Evolutionary conservation across 2,113 vertebrate species (phyloP).

Genomic region (Cacatua alba): DNA sequence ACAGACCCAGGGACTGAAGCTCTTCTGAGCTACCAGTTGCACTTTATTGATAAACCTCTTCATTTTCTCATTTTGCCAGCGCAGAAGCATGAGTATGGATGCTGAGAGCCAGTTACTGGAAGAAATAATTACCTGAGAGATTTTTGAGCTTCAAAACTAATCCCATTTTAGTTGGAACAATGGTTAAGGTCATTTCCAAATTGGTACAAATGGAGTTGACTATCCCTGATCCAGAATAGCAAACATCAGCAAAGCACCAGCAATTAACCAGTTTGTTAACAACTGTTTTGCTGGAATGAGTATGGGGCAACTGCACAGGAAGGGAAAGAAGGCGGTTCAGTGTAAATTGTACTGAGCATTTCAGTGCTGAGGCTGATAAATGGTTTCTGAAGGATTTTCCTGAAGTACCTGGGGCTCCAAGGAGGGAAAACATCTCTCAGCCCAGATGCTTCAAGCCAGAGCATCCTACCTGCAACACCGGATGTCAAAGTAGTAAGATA

Average conservation of each 20-base stretch:
- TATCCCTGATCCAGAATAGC: background rate
- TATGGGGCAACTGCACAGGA: background rate
- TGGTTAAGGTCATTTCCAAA: background rate
- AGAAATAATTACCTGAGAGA: background rate
- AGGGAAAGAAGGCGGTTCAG: background rate
- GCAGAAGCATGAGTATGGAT: background rate
- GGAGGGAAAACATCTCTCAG: constrained; percentile 54
- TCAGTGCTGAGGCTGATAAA: background rate
- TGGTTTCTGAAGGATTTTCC: constrained; percentile 50
- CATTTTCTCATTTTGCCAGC: background rate
- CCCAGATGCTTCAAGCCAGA: constrained; percentile 43
- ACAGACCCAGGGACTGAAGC: background rate
- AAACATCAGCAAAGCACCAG: constrained; percentile 34
- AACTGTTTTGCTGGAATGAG: constrained; percentile 38
- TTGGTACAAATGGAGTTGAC: background rate
- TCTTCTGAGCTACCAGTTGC: background rate
- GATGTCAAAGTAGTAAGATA: background rate
- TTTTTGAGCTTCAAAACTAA: background rate
- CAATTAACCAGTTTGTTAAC: constrained; percentile 58
- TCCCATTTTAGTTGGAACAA: background rate
- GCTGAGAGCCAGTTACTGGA: background rate
- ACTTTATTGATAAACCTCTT: background rate
- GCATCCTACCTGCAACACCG: constrained; percentile 9
- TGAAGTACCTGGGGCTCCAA: constrained; percentile 15
- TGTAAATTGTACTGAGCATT: constrained; percentile 22